Conservation (phyloP, 2,113 vertebrate species). For the Otus sunia region DNA sequence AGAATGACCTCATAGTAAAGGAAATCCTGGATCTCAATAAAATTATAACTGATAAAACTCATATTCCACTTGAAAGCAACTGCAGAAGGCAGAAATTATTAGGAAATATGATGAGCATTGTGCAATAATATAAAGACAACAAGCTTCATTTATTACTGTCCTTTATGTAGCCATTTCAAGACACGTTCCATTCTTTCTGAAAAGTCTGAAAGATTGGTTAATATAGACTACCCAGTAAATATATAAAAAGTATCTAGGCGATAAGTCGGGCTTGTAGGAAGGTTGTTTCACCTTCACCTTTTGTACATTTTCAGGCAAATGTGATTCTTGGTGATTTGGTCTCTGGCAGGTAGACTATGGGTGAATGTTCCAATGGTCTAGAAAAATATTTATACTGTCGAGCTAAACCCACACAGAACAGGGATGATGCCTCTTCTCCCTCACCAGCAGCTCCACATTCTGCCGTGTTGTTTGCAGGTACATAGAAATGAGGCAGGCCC, state of each 20-base stretch:
- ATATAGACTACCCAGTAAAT: not conserved
- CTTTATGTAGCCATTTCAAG: not conserved
- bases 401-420: not conserved
- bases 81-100: not conserved
- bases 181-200: not conserved
- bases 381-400: not conserved
- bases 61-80: not conserved
- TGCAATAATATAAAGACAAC: not conserved
- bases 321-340: not conserved
- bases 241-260: not conserved
- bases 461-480: not conserved
- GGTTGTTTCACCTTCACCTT: not conserved
- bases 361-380: not conserved
- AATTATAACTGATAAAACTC: not conserved
- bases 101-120: not conserved
- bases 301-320: not conserved
- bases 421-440: not conserved
- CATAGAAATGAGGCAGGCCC: rapidly evolving
- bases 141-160: not conserved
- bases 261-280: not conserved
- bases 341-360: not conserved
- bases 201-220: not conserved
- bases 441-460: not conserved
- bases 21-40: not conserved
- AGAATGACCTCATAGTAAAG: not conserved